Conservation (phyloP, 2,797 vertebrate genomes). For the Phalanger gymnotis region DNA sequence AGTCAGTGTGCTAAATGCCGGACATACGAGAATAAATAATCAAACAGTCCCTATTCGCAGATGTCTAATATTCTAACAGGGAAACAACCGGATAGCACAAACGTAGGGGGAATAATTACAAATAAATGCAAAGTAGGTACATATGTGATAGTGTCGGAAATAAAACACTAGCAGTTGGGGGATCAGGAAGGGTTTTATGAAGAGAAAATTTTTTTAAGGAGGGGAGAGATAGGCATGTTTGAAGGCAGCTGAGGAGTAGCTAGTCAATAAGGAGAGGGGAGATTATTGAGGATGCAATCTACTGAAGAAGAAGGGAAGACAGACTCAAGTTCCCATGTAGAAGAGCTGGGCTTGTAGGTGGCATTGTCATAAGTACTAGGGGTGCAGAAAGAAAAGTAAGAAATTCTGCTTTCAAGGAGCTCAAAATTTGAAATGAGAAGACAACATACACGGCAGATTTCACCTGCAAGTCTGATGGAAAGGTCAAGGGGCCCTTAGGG, state of each 20-base stretch:
- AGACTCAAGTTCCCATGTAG: too few relatives aligned
- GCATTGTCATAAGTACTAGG: too few relatives aligned
- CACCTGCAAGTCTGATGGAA: too few relatives aligned
- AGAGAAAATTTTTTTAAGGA: not conserved
- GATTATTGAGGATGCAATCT: too few relatives aligned
- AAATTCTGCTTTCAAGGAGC: too few relatives aligned
- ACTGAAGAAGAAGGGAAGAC: too few relatives aligned
- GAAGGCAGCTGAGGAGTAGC: not conserved
- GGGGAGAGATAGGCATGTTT: not conserved
- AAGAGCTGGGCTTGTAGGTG: too few relatives aligned
- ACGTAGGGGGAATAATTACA: not conserved
- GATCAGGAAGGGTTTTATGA: not conserved
- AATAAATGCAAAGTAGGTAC: not conserved
- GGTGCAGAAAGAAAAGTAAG: too few relatives aligned
- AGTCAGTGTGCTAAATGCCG: not conserved
- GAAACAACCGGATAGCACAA: too few relatives aligned
- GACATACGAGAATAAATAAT: not conserved
- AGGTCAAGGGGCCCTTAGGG: too few relatives aligned
- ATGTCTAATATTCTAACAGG: not conserved
- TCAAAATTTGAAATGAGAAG: too few relatives aligned
- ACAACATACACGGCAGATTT: too few relatives aligned
- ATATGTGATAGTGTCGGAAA: not conserved
- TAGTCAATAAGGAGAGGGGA: not conserved
- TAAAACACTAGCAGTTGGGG: not conserved
- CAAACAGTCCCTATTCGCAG: not conserved